These are phyloP conservation scores for Clarias magur DNA, from an alignment of 2,113 vertebrate genomes.

Conservation along the genomic window DNA sequence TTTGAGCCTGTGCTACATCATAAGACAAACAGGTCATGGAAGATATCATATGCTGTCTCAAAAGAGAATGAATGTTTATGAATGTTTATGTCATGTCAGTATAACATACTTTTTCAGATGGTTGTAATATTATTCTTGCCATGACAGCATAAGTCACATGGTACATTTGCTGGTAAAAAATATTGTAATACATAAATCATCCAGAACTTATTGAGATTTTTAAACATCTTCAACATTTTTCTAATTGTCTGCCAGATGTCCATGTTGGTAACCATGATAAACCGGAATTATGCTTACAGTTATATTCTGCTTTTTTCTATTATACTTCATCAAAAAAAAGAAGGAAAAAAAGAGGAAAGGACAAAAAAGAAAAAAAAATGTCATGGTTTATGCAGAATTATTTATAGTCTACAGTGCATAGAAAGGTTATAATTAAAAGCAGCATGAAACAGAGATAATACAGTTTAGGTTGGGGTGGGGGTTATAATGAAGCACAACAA, in stretches of 20 bases:
- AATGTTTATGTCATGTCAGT: not conserved
- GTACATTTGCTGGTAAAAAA: not conserved
- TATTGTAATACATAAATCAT: not conserved
- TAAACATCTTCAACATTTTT: not conserved
- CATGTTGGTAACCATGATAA: not conserved
- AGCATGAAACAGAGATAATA: constrained; percentile 1
- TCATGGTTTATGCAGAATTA: not conserved
- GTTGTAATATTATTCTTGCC: not conserved
- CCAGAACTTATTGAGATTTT: not conserved
- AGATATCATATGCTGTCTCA: not conserved
- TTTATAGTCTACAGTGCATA: not conserved
- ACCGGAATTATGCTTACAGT: not conserved
- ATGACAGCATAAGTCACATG: not conserved
- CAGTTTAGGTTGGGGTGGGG: not conserved
- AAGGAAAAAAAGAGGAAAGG: too few species aligned
- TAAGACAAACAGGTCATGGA: not conserved
- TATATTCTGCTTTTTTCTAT: not conserved
- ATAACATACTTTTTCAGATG: not conserved
- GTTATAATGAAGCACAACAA: not conserved
- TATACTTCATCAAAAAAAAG: too few species aligned
- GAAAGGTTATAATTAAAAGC: constrained; percentile 8
- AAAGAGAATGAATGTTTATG: not conserved
- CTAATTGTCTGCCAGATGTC: not conserved
- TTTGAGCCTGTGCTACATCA: not conserved
- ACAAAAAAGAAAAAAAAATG: too few species aligned